phyloP scores from a whole-genome alignment of 2,113 vertebrate genomes.

The Melanotaenia duboulayi region DNA sequence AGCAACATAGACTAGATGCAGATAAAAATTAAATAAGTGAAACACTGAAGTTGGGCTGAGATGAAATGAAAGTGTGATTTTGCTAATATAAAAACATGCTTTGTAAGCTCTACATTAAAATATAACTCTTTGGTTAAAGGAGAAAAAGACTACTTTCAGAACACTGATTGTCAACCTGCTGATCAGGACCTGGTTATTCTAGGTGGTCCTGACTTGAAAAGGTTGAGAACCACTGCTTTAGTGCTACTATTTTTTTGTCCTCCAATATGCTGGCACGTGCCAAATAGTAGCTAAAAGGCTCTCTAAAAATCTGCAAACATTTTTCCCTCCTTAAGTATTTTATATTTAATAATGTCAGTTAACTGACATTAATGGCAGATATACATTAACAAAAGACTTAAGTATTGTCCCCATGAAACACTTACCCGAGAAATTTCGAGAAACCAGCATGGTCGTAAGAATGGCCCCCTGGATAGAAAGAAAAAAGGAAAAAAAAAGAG shows the following conservation, averaged over 20 bases:
- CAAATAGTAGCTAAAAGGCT: neutral
- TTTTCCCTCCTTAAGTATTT: neutral
- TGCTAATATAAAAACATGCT: constrained; percentile 29
- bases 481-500: constrained; percentile 11
- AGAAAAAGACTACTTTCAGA: neutral
- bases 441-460: constrained; percentile 96
- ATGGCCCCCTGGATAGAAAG: constrained; percentile 88
- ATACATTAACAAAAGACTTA: neutral
- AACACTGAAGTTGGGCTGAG: constrained; percentile 57
- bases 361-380: neutral
- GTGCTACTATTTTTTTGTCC: neutral
- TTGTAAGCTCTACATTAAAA: neutral
- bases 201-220: neutral
- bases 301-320: neutral
- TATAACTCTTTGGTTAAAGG: neutral
- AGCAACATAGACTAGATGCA: neutral
- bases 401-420: neutral
- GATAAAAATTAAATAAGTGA: constrained; percentile 12
- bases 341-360: neutral
- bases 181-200: neutral
- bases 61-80: constrained; percentile 46
- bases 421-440: constrained; percentile 97
- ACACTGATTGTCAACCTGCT: no score
- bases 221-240: neutral
- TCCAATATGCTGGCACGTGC: constrained; percentile 11